These are phyloP conservation scores for Promerops cafer DNA, from an alignment of 2,113 vertebrate genomes.

Conservation along the genomic window DNA sequence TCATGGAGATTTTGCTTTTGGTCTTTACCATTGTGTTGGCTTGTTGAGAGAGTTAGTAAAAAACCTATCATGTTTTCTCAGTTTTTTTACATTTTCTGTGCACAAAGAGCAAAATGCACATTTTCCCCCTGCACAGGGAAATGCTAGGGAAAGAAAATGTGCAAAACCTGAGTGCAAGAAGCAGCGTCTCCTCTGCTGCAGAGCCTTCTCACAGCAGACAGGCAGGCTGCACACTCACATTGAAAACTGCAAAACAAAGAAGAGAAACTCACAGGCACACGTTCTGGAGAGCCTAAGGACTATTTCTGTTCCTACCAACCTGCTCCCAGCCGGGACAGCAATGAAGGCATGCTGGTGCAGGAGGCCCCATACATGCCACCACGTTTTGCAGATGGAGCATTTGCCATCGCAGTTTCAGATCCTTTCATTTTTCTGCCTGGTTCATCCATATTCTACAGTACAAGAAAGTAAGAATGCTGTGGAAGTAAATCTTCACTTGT, in stretches of 20 bases:
- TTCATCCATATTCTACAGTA: neutral
- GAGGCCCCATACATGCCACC: neutral
- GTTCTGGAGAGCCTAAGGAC: neutral
- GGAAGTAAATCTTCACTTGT: neutral
- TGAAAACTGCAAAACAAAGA: constrained; percentile 13
- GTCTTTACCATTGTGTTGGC: neutral
- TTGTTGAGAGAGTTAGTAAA: neutral
- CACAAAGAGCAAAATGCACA: neutral
- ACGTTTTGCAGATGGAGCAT: neutral
- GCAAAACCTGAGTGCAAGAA: neutral
- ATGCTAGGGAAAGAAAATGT: neutral
- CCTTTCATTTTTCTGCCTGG: neutral
- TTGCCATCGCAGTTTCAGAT: neutral
- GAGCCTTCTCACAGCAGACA: neutral
- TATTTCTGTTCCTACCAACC: neutral
- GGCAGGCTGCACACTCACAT: neutral
- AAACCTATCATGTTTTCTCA: neutral
- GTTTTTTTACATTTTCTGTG: neutral
- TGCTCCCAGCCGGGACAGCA: neutral
- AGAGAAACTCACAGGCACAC: neutral
- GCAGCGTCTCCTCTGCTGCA: neutral
- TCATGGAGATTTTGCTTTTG: neutral
- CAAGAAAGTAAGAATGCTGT: neutral
- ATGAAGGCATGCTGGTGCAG: fast-evolving
- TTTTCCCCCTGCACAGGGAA: neutral